Base-by-base conservation (phyloP, 2,888 invertebrate species). In the Dioctria linearis region DNA sequence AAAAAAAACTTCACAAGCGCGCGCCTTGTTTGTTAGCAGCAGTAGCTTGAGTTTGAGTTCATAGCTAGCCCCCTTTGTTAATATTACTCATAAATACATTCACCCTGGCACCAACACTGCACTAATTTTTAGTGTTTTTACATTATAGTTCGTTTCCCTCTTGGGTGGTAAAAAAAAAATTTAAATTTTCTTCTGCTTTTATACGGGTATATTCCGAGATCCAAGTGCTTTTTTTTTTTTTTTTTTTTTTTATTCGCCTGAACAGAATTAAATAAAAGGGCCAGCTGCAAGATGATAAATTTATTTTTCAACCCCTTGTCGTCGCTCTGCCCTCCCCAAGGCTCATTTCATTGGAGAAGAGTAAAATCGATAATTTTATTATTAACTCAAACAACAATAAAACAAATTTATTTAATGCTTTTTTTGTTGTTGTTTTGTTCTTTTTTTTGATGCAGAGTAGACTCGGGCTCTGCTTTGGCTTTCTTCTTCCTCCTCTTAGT, bases 321-420 rank as follows among this genome's bases (percentile, higher is more conserved):
- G 49, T n/a, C 46, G 9, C 76, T 4, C 46, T 42, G 63, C 49
- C 63, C 43, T 4, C 37, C 8, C 63, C 13, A 5, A 3, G 39
- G 5, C 39, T 37, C 63, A 25, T 25, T 25, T 25, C 61, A 25
- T 39, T 43, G 43, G 59, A 78, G 66, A 37, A 78, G 76, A 78
- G 66, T 66, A 78, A 78, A 78, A 78, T 78, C 78, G 66, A 78
- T 78, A 78, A 78, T 78, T 78, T 78, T 78, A 78, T 78, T 78
- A 78, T 78, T 78, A 66, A 78, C 66, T 78, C 78, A 78, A 78
- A 78, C 78, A 78, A 78, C 78, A 78, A 78, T 66, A 66, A 78
- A 78, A 78, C 66, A 78, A 78, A 66, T 78, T 78, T 78, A 78
- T 63, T 63, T 76, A 63, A 76, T 76, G 76, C 76, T 76, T 63